Percentiles rank a stretch among this genome's conserved stretches.
Evolutionary conservation across 2,113 vertebrate genomes (phyloP).

Genomic region (western clawed frog (Xenopus tropicalis)): UCB_Xtro_10.0 CM004445.2:69829001-69829500

Average conservation of each 20-base stretch:
- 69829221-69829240: constrained; percentile 92
- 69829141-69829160: background rate
- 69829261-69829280: constrained; percentile 90
- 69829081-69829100: constrained; percentile 89
- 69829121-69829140: background rate
- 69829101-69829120: constrained; percentile 14
- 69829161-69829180: constrained; percentile 68
- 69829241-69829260: constrained; percentile 97
- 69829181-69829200: constrained; percentile 89
- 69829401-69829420: too few species aligned
- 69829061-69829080: constrained; percentile 98
- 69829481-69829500: too few species aligned
- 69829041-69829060: constrained; percentile 94
- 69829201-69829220: constrained; percentile 96
- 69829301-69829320: constrained; percentile 58
- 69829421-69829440: too few species aligned
- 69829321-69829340: too few species aligned
- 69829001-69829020: constrained; percentile 94
- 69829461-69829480: too few species aligned
- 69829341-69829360: too few species aligned
- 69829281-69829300: constrained; percentile 93
- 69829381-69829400: too few species aligned
- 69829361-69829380: too few species aligned
- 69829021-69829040: constrained; percentile 92
- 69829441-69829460: too few species aligned